Evolutionary conservation across 2,113 vertebrate genomes (phyloP), one percentile per base, ranked within the genome.

Genomic region (Pogonocichla stellata): DNA sequence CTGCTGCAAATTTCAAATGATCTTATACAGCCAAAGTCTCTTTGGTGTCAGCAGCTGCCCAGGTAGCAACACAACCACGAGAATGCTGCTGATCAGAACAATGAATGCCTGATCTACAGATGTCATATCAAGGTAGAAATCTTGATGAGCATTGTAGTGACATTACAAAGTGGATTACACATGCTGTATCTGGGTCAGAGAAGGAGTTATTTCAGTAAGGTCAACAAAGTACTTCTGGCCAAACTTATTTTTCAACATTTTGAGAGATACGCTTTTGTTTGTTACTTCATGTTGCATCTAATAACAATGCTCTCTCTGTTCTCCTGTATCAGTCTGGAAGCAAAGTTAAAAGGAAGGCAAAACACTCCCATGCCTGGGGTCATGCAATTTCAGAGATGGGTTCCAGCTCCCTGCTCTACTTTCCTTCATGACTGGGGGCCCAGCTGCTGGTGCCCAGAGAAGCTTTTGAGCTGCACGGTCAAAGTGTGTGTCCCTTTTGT

Each of bases 181-280:
- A 91, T 94, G 91, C 96, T 95, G 58, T 97, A 97, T 97, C 97
- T 98, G 94, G 97, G 97, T 98, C 98, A 97, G 97, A 91, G 71
- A 91, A 96, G 95, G 97, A 96, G 89, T 95, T 80, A 96, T 96
- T 97, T 93, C 97, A 95, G 87, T 60, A 92, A 92, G 91, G 97
- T 97, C 91, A 91, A 95, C 94, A 57, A 90, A 94, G 95, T 95
- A 90, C 90, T 96, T 96, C 89, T 91, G 88, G 88, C 92, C 86
- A 97, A 97, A 97, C 83, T 86, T 96, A 96, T 87, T 96, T 95
- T 97, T 94, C 90, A 89, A 22, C 69, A 42, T 82, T 96, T 91
- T 10, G 36, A 95, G 95, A 88, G 58, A 80, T 13, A 28, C 1
- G 14, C 88, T 96, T 97, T 93, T 95, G 80, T 96, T 96, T 95